These are phyloP conservation scores for Zeuzera pyrina DNA, from an alignment of 2,888 invertebrate genomes.

Conservation along the genomic window DNA sequence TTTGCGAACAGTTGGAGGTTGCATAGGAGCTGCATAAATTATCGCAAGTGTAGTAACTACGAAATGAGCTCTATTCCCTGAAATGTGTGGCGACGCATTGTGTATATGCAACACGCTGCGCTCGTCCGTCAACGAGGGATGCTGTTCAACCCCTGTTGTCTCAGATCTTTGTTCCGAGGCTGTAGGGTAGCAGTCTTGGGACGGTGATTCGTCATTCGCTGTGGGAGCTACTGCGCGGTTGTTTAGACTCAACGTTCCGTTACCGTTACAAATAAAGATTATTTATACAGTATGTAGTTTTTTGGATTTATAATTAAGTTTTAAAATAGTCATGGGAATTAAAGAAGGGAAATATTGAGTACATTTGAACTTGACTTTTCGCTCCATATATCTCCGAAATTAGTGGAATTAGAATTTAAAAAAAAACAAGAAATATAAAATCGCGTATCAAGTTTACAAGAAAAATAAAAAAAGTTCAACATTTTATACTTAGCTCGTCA, in stretches of 20 bases:
- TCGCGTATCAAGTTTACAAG: no score
- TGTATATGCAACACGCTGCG: slow-evolving; percentile 25
- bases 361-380: no score
- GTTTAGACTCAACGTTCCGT: slow-evolving; percentile 18
- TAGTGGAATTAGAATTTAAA: neutral
- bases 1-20: slow-evolving; percentile 13
- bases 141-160: no score
- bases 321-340: no score
- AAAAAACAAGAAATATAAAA: no score
- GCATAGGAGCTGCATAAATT: slow-evolving; percentile 39
- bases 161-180: no score
- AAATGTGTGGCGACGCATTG: slow-evolving; percentile 14
- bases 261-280: slow-evolving; percentile 17
- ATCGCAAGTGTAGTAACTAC: slow-evolving; percentile 27
- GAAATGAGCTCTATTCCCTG: slow-evolving; percentile 24
- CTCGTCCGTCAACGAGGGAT: slow-evolving; percentile 34
- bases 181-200: slow-evolving; percentile 7
- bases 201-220: slow-evolving; percentile 39
- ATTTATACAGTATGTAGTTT: slow-evolving; percentile 1
- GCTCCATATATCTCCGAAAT: no score
- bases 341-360: no score
- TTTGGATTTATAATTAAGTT: no score
- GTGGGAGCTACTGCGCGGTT: slow-evolving; percentile 60
- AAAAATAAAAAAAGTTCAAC: no score
- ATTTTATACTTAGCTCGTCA: no score